Evolutionary conservation across 1,140 invertebrate genomes (phyloP), one percentile per base, ranked within the genome.

Genomic region (Cotesia typhae): DNA sequence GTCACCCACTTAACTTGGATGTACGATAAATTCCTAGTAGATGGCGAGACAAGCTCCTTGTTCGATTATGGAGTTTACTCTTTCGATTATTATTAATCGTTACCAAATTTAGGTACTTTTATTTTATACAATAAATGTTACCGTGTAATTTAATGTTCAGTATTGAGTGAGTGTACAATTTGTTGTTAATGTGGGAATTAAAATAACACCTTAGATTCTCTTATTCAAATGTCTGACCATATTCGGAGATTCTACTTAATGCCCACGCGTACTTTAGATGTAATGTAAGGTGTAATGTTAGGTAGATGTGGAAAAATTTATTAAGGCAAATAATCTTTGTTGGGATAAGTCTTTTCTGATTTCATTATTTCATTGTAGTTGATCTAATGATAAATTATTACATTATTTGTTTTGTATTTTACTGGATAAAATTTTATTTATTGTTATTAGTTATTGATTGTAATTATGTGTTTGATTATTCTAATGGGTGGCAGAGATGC

Each of bases 1-100:
- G 70, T 77, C 76, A 79, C 76, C 75, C 76, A 76, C 76, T 67
- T 76, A 61, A 61, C 10, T 17, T 36, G 3, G 37, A 47, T 65
- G 17, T 20, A 51, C 63, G 12, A 47, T 38, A 41, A 69, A 69
- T 60, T 69, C 67, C 67, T 47, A 57, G 41, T 47, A 47, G 41
- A 47, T 47, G 67, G 37, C 38, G 5, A 59, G 52, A 9, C 41
- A 55, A 55, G 67, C 36, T 20, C 38, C 4, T 65, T 38, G 36
- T 41, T 64, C 47, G 7, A 14, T 69, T 61, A 60, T 47, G 38
- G 57, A 52, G 53, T 41, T 36, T 41, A 36, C 36, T 66, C 63
- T 6, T 53, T 10, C n/a, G 4, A 65, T 35, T 17, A 51, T 61
- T 20, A 52, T 47, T 52, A 35, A 67, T 47, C 41, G 41, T 9